Conservation (phyloP, 2,888 invertebrate species). For the Cryptocheilus praepositus region DNA sequence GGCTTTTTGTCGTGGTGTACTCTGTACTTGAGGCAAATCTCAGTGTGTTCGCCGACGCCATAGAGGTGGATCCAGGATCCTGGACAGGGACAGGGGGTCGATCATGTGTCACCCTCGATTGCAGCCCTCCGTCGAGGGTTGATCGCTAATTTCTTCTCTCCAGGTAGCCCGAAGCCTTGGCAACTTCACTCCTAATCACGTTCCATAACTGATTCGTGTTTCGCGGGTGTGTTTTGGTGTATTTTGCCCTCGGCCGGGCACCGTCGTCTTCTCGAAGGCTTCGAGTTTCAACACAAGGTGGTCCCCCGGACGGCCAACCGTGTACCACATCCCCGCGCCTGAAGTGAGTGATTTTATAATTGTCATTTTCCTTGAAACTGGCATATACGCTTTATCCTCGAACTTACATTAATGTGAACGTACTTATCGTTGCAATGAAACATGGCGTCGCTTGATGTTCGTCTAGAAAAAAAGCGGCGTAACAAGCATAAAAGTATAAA, state of each 20-base stretch:
- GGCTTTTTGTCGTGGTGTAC: no score
- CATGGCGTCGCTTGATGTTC: not conserved
- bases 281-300: constrained; percentile 36
- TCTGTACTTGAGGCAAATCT: no score
- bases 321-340: constrained; percentile 58
- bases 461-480: no score
- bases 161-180: not conserved
- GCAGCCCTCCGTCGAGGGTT: not conserved
- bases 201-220: not conserved
- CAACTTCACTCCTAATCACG: not conserved
- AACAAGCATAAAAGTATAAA: no score
- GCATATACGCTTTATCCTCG: no score
- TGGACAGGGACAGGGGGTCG: not conserved
- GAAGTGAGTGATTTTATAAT: constrained; percentile 52
- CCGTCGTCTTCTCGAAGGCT: constrained; percentile 29
- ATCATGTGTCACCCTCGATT: constrained; percentile 5
- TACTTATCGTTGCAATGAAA: not conserved
- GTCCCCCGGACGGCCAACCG: constrained; percentile 54
- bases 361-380: no score
- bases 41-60: not conserved
- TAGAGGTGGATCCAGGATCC: constrained; percentile 1
- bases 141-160: not conserved
- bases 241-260: constrained; percentile 6
- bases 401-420: not conserved
- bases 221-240: constrained; percentile 17